Evolutionary conservation across 2,888 invertebrate genomes (phyloP).

Genomic region (Allygus modestus): DNA sequence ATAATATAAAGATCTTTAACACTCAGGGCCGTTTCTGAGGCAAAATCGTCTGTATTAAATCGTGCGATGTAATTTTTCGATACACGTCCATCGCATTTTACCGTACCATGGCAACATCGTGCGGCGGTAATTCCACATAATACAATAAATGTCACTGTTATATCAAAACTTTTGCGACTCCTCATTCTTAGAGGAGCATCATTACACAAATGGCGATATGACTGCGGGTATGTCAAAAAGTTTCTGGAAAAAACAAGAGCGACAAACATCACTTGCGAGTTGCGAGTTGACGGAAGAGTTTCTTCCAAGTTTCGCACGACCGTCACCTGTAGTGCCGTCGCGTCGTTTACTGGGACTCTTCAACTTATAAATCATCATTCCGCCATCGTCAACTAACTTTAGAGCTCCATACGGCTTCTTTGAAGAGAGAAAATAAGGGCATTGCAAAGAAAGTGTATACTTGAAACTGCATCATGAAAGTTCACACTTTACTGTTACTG

Average conservation of each 20-base stretch:
- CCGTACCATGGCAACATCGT: too few relatives aligned
- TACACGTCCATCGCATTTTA: too few relatives aligned
- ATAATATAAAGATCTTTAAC: too few relatives aligned
- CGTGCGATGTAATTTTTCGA: too few relatives aligned
- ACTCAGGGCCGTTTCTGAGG: background rate
- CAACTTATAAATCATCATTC: background rate
- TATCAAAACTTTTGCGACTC: background rate
- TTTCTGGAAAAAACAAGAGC: conserved; percentile 11
- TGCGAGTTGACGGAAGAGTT: conserved; percentile 8
- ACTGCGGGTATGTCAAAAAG: conserved; percentile 24
- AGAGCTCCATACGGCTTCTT: background rate
- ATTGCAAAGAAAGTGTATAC: too few relatives aligned
- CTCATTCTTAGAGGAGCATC: background rate
- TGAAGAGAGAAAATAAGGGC: background rate
- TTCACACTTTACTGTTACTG: too few relatives aligned
- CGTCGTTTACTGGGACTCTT: background rate
- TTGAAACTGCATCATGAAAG: too few relatives aligned
- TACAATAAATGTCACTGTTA: background rate
- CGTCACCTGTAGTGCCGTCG: background rate
- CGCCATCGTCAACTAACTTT: background rate
- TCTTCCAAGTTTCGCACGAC: conserved; percentile 3
- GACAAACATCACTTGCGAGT: conserved; percentile 11
- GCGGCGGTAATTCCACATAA: too few relatives aligned
- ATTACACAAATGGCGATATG: background rate
- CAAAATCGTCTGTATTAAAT: background rate